A percentile compares a stretch with the other conserved stretches of the same genome.
Conservation (phyloP, 2,888 invertebrate genomes). For the Lepeophtheirus nordmannii region DNA sequence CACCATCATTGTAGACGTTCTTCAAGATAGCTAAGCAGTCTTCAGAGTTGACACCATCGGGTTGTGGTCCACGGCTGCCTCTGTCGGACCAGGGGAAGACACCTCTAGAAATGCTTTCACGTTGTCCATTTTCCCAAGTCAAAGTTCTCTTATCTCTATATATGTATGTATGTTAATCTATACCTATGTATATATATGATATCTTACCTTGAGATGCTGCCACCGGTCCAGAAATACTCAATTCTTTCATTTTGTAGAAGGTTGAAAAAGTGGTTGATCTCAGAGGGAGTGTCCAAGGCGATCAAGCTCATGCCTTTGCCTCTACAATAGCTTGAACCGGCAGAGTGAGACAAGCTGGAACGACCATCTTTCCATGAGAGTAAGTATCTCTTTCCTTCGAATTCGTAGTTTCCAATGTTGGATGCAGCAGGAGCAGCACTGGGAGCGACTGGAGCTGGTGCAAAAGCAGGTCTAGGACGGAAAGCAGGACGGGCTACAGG, state of each 20-base stretch:
- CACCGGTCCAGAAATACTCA: slow-evolving; percentile 15
- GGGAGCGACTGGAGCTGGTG: background rate
- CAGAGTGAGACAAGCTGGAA: background rate
- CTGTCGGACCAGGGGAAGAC: slow-evolving; percentile 15
- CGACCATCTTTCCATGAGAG: slow-evolving; percentile 17
- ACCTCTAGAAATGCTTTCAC: slow-evolving; percentile 6
- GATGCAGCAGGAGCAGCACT: background rate
- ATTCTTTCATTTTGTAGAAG: background rate
- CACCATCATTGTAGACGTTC: slow-evolving; percentile 16
- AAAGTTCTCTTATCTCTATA: slow-evolving; percentile 1
- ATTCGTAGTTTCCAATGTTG: slow-evolving; percentile 1
- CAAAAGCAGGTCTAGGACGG: background rate
- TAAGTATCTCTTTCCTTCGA: background rate
- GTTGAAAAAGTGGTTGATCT: slow-evolving; percentile 7
- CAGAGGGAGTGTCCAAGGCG: slow-evolving; percentile 3
- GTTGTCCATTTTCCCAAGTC: slow-evolving; percentile 16
- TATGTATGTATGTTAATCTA: too few relatives aligned
- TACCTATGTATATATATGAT: background rate
- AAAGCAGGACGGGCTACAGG: slow-evolving; percentile 8
- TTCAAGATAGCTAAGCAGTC: slow-evolving; percentile 9
- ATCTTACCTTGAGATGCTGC: slow-evolving; percentile 1
- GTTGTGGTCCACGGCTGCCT: slow-evolving; percentile 14
- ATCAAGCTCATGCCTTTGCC: slow-evolving; percentile 14
- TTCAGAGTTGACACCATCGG: slow-evolving; percentile 15
- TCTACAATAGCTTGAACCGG: slow-evolving; percentile 6